Evolutionary conservation across 2,113 vertebrate genomes (phyloP).

Genomic region (Thamnophis sirtalis): DNA sequence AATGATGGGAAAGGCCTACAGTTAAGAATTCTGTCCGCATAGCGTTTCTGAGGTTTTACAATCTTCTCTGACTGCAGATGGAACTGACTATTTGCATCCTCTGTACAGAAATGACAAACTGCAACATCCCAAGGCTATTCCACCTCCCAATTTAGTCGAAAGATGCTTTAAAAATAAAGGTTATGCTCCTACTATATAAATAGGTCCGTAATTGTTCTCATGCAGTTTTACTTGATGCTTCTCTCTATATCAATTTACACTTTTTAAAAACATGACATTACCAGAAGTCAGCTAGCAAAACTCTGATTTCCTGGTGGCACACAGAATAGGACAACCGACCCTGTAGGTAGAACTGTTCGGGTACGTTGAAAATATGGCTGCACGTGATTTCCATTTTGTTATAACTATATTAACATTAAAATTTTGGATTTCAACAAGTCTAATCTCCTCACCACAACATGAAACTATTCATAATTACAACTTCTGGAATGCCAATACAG

Average conservation of each 20-base stretch:
- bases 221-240: background rate
- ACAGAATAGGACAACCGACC: background rate
- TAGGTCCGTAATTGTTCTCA: conserved; percentile 21
- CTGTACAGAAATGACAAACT: conserved; percentile 48
- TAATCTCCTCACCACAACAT: conserved; percentile 28
- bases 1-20: conserved; percentile 71
- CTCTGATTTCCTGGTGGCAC: background rate
- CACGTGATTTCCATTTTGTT: conserved; percentile 36
- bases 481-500: conserved; percentile 21
- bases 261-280: background rate
- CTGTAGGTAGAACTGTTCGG: background rate
- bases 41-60: conserved; percentile 62
- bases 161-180: conserved; percentile 22
- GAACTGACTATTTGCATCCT: conserved; percentile 46
- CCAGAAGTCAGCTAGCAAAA: background rate
- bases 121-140: conserved; percentile 51
- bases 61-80: conserved; percentile 61
- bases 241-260: conserved; percentile 7
- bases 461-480: conserved; percentile 17
- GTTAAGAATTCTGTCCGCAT: conserved; percentile 74
- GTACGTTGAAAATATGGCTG: conserved; percentile 27
- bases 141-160: conserved; percentile 32
- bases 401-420: conserved; percentile 8
- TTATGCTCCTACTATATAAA: conserved; percentile 26
- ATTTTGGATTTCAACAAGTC: conserved; percentile 20